Evolutionary conservation across 2,888 invertebrate genomes (phyloP).

Genomic region (Caenorhabditis auriculariae): DNA sequence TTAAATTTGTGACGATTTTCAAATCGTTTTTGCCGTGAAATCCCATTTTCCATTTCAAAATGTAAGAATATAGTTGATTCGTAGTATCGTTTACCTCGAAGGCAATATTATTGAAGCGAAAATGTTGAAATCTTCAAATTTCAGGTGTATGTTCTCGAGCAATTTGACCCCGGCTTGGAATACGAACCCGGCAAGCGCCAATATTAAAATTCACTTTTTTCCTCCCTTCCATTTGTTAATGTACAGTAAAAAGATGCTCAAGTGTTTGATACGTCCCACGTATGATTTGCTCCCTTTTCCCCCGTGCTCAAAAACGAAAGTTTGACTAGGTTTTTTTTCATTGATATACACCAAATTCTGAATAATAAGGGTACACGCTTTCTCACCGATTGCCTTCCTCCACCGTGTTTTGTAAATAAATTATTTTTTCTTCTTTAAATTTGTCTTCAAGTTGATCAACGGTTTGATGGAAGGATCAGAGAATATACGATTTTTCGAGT

Average conservation of each 20-base stretch:
- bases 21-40: too few relatives aligned
- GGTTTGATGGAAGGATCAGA: too few relatives aligned
- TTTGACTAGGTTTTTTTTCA: too few relatives aligned
- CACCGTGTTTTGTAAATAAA: slow-evolving; percentile 1
- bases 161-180: slow-evolving; percentile 96
- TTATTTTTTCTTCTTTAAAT: not conserved
- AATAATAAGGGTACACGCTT: slow-evolving; percentile 4
- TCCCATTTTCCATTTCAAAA: too few relatives aligned
- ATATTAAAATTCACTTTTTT: slow-evolving; percentile 7
- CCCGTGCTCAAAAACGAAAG: not conserved
- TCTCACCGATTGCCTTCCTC: not conserved
- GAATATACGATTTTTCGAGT: too few relatives aligned
- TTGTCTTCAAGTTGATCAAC: not conserved
- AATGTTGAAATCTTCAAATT: too few relatives aligned
- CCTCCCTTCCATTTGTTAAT: not conserved
- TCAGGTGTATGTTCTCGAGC: slow-evolving; percentile 96
- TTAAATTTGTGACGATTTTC: not conserved
- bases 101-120: too few relatives aligned
- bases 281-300: not conserved
- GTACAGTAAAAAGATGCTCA: too few relatives aligned
- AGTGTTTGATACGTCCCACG: not conserved
- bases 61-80: too few relatives aligned
- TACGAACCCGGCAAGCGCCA: slow-evolving; percentile 72
- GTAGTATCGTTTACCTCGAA: too few relatives aligned
- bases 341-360: not conserved